Conservation (phyloP, 2,888 invertebrate species). For the Drosophila paracracens region DNA sequence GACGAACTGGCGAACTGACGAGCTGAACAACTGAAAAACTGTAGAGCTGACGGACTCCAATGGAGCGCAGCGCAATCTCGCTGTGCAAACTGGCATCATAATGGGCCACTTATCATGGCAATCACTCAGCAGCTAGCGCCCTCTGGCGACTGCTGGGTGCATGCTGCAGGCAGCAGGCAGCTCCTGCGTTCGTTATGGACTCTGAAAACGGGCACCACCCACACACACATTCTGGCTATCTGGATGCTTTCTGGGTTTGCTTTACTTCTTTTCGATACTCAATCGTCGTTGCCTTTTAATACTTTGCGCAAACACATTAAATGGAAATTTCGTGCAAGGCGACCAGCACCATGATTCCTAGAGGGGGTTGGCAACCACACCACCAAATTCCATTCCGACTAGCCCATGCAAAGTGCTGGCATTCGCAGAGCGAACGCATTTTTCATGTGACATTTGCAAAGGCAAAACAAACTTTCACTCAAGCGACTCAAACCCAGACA, state of each 20-base stretch:
- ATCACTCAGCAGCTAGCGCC: conserved; percentile 73
- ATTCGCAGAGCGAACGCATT: conserved; percentile 75
- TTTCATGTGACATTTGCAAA: conserved; percentile 80
- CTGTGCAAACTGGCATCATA: conserved; percentile 81
- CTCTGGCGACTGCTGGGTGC: conserved; percentile 59
- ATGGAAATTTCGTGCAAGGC: conserved; percentile 74
- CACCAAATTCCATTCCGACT: background rate
- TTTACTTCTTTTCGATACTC: conserved; percentile 79
- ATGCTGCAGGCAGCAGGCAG: conserved; percentile 51
- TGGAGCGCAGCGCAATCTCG: conserved; percentile 76
- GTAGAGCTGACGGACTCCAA: conserved; percentile 56
- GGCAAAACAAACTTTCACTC: conserved; percentile 72
- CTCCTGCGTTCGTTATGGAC: conserved; percentile 32
- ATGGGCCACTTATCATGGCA: conserved; percentile 82
- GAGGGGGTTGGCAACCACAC: conserved; percentile 7
- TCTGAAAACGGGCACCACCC: conserved; percentile 11
- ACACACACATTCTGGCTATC: conserved; percentile 11
- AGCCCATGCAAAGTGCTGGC: conserved; percentile 72
- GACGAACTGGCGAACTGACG: conserved; percentile 27
- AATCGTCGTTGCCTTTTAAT: conserved; percentile 80
- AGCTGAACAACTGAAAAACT: conserved; percentile 13
- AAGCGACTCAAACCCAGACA: conserved; percentile 44
- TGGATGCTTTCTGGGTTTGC: conserved; percentile 57
- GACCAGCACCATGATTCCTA: conserved; percentile 38
- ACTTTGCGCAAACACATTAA: conserved; percentile 77